Evolutionary conservation across 2,888 invertebrate species (phyloP), one percentile per base, ranked within the genome.

Genomic region (Agonum fuliginosum): DNA sequence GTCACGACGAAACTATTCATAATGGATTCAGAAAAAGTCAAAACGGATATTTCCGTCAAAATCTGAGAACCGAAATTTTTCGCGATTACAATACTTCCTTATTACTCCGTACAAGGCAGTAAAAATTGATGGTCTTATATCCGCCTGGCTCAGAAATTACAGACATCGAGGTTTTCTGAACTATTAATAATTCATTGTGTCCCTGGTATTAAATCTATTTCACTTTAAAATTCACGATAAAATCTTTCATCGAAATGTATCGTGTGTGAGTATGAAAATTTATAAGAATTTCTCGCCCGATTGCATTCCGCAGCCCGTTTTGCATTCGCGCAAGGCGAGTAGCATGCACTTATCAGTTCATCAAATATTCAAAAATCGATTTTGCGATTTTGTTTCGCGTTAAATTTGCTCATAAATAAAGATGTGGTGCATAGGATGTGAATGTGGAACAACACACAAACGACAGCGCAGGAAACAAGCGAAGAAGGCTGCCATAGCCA

Each of bases 351-450:
- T 37, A 37, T 37, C 37, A 3, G 10, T n/a, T 19, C 46, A 46
- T 46, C 19, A 48, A 48, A 48, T 48, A 48, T 48, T 48, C 48
- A 48, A 48, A 48, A 48, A 48, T 48, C 48, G 48, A 48, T 46
- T 46, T 46, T 17, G 46, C 48, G 48, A 48, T 46, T 46, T 46
- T 17, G 46, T 46, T 17, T 6, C 2, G 48, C 3, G 48, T 48
- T 48, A 48, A 48, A 48, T 48, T 19, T 17, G 0, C 48, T 48
- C 48, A 48, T 48, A 48, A 48, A 48, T 48, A 48, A 48, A 48
- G 19, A 48, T 48, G 48, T 48, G 8, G 8, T 37, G 37, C 37
- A 37, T 37, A 12, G 10, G 12, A 10, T 37, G 37, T n/a, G 8
- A 3, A n/a, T 12, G 37, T 37, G 8, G 37, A n/a, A 37, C n/a